A percentile compares a stretch with the other conserved stretches of the same genome.
Evolutionary conservation across 2,888 invertebrate genomes (phyloP).

Genomic region (Scrobipalpa costella): DNA sequence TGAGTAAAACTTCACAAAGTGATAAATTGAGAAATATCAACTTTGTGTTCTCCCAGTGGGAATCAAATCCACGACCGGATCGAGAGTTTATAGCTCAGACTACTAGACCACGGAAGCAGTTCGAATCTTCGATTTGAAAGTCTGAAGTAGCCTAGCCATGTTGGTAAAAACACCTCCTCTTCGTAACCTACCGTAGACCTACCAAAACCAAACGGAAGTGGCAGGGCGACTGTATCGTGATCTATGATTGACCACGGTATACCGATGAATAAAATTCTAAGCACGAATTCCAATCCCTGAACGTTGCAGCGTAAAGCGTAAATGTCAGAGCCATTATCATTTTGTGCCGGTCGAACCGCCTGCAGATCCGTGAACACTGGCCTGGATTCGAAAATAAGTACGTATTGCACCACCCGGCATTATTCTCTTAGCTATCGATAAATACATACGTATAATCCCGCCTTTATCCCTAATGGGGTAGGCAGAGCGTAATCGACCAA

Average conservation of each 20-base stretch:
- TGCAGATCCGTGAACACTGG: constrained; percentile 62
- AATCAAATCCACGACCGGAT: too few species aligned
- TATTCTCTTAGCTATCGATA: constrained; percentile 4
- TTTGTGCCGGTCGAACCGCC: constrained; percentile 55
- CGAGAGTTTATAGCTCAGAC: too few species aligned
- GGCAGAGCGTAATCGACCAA: too few species aligned
- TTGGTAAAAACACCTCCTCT: background rate
- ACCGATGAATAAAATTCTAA: constrained; percentile 38
- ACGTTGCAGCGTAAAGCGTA: constrained; percentile 47
- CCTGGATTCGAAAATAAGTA: constrained; percentile 50
- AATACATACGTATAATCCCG: background rate
- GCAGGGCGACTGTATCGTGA: constrained; percentile 46
- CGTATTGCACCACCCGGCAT: constrained; percentile 24
- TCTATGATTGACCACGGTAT: constrained; percentile 54
- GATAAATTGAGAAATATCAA: too few species aligned
- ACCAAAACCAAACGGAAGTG: constrained; percentile 21
- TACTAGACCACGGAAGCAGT: too few species aligned
- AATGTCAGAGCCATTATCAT: constrained; percentile 61
- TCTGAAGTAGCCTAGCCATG: background rate
- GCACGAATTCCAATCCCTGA: constrained; percentile 56
- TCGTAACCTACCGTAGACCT: background rate
- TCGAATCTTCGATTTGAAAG: background rate
- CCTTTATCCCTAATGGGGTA: too few species aligned
- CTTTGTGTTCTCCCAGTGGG: too few species aligned
- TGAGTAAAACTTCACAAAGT: too few species aligned